Conservation (phyloP, 2,113 vertebrate species). For the Rafetus swinhoei region DNA sequence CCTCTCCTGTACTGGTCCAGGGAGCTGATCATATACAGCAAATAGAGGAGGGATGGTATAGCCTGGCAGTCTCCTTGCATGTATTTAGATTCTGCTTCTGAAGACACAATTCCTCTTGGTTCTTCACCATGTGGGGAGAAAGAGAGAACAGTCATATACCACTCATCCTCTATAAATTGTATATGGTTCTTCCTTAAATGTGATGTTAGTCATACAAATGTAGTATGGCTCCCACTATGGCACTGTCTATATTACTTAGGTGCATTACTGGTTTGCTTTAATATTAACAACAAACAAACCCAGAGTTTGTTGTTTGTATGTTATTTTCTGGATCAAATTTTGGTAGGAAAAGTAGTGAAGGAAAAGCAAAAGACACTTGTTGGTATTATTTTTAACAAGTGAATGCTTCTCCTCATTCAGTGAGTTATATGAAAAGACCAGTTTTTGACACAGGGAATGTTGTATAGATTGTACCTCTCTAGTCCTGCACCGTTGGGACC, state of each 20-base stretch:
- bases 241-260: not conserved
- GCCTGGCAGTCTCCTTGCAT: not conserved
- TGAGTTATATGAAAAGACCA: not conserved
- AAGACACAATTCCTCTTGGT: not conserved
- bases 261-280: not conserved
- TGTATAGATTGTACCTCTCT: too few species aligned
- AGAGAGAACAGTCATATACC: not conserved
- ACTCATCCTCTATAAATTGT: not conserved
- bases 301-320: not conserved
- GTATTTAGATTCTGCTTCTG: not conserved
- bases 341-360: not conserved
- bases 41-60: not conserved
- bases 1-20: not conserved
- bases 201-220: not conserved
- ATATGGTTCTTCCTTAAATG: not conserved
- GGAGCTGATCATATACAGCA: not conserved
- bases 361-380: not conserved
- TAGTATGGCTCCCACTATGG: not conserved
- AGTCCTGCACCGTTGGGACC: too few species aligned
- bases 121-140: not conserved
- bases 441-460: not conserved
- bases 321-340: not conserved
- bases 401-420: not conserved
- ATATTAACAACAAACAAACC: not conserved
- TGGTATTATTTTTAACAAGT: not conserved